phyloP scores from a whole-genome alignment of 2,113 vertebrate genomes.

The Sigmodon hispidus region DNA sequence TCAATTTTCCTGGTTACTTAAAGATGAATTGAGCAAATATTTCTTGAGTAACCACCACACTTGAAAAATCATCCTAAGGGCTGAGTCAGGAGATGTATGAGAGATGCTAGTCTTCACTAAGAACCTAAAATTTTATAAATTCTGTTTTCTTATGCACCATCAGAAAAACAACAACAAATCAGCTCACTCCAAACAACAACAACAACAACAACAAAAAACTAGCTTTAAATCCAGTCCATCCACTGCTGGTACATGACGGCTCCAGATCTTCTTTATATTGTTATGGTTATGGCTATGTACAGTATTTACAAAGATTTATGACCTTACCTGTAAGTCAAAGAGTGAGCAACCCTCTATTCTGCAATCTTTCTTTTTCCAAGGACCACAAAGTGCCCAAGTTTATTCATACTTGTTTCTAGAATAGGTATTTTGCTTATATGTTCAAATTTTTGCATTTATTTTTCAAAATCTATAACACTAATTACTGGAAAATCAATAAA shows the following conservation, averaged over 20 bases:
- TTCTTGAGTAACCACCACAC: not conserved
- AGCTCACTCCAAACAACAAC: not conserved
- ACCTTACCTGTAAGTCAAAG: not conserved
- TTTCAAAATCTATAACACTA: not conserved
- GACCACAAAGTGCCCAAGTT: not conserved
- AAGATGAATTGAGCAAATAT: constrained; percentile 33
- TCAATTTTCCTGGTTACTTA: not conserved
- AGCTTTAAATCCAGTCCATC: not conserved
- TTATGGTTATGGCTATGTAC: not conserved
- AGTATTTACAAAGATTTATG: not conserved
- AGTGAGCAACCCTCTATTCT: not conserved
- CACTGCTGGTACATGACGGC: not conserved
- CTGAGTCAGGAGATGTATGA: not conserved
- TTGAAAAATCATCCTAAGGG: not conserved
- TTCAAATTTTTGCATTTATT: not conserved
- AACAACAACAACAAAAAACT: not conserved
- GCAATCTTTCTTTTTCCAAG: not conserved
- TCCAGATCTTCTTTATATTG: not conserved
- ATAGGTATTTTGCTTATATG: not conserved
- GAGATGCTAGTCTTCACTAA: not conserved
- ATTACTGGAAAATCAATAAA: not conserved
- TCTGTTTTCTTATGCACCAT: not conserved
- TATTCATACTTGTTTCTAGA: not conserved
- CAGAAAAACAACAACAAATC: not conserved
- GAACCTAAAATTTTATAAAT: not conserved